Conservation (phyloP, 2,888 invertebrate genomes). For the Oscheius onirici region DNA sequence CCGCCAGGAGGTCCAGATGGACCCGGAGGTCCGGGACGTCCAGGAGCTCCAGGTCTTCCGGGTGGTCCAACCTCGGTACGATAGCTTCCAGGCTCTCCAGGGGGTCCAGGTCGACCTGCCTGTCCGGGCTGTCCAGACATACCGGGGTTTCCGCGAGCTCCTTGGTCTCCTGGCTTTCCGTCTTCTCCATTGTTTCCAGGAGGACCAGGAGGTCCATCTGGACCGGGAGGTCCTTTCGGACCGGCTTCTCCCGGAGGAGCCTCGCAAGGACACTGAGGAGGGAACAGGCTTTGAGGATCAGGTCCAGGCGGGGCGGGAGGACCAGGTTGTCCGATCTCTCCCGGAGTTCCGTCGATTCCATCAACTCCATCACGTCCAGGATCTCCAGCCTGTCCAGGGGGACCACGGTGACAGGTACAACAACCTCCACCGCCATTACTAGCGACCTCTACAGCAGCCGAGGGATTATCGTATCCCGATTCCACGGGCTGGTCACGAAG, state of each 20-base stretch:
- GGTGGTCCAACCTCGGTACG: conserved; percentile 66
- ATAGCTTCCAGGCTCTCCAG: conserved; percentile 69
- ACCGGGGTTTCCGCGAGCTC: conserved; percentile 80
- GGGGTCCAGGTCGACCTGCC: conserved; percentile 65
- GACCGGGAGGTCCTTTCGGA: conserved; percentile 62
- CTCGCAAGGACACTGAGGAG: conserved; percentile 71
- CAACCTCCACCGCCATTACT: conserved; percentile 43
- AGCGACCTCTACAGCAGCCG: conserved; percentile 44
- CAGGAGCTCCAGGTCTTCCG: conserved; percentile 65
- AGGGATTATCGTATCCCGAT: conserved; percentile 54
- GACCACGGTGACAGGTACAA: conserved; percentile 69
- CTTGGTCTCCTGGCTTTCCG: conserved; percentile 69
- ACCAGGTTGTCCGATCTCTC: conserved; percentile 68
- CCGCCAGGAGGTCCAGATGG: conserved; percentile 59
- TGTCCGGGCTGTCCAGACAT: conserved; percentile 73
- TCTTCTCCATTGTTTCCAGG: conserved; percentile 67
- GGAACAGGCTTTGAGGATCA: conserved; percentile 66
- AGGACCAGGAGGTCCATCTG: conserved; percentile 58
- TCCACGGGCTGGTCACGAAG: conserved; percentile 68
- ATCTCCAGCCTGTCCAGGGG: conserved; percentile 68
- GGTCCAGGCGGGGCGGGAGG: conserved; percentile 70
- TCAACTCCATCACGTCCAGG: conserved; percentile 62
- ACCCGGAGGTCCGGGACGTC: conserved; percentile 64
- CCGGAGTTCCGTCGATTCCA: conserved; percentile 68
- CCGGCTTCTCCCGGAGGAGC: conserved; percentile 67